Conservation (phyloP, 2,888 invertebrate genomes). For the Cosmia pyralina region DNA sequence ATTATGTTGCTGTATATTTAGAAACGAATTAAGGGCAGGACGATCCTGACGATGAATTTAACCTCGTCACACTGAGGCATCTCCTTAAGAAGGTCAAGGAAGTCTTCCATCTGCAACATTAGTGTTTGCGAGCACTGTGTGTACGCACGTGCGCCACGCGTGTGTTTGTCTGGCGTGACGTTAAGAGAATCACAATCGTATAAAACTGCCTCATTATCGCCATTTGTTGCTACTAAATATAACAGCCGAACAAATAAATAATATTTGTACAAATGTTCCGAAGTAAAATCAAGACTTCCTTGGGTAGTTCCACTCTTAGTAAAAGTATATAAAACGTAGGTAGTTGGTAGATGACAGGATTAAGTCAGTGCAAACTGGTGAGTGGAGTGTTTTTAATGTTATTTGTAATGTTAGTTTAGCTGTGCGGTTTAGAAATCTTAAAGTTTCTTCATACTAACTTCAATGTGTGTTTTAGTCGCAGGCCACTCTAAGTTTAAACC, state of each 20-base stretch:
- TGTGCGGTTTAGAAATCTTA: too few relatives aligned
- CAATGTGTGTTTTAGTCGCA: background rate
- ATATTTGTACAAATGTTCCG: conserved; percentile 34
- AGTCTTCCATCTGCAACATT: conserved; percentile 32
- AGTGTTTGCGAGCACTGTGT: conserved; percentile 40
- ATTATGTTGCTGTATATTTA: background rate
- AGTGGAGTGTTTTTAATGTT: background rate
- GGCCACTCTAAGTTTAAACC: background rate
- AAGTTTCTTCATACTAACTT: background rate
- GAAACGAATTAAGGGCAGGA: background rate
- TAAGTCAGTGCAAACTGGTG: conserved; percentile 3
- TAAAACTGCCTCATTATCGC: conserved; percentile 53
- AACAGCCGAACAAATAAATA: conserved; percentile 8
- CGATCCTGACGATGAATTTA: background rate
- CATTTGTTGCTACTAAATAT: conserved; percentile 31
- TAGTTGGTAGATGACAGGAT: background rate
- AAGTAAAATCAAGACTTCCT: background rate
- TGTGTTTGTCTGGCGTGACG: conserved; percentile 60
- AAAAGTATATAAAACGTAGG: conserved; percentile 24
- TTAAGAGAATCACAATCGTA: conserved; percentile 61
- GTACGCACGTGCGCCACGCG: conserved; percentile 54
- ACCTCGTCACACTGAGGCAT: background rate
- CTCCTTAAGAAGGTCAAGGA: background rate
- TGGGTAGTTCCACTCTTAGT: background rate
- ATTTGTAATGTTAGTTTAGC: background rate